Conservation (phyloP, 2,888 invertebrate species). For the Phanerotoma sp. region DNA sequence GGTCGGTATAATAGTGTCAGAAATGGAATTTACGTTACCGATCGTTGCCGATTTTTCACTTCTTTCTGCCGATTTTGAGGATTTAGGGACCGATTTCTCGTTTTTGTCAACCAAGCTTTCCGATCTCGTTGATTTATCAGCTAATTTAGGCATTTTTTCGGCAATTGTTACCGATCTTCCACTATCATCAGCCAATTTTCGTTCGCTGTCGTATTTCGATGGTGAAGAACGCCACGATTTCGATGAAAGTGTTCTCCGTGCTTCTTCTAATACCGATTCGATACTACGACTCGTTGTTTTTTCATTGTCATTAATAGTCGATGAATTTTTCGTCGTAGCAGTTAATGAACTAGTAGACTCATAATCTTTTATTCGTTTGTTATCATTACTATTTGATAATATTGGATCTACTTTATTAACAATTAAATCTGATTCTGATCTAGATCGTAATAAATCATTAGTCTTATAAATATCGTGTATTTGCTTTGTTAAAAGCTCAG, state of each 20-base stretch:
- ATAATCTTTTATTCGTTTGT: conserved; percentile 6
- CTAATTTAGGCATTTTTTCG: too few relatives aligned
- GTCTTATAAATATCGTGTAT: conserved; percentile 53
- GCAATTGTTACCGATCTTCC: too few relatives aligned
- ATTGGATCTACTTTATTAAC: conserved; percentile 16
- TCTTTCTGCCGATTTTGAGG: not conserved
- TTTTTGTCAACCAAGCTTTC: too few relatives aligned
- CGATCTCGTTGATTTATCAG: too few relatives aligned
- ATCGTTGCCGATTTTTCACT: not conserved
- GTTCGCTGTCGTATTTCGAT: too few relatives aligned
- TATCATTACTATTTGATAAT: not conserved
- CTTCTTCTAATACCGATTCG: conserved; percentile 38
- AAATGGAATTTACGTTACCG: not conserved
- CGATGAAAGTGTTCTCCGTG: conserved; percentile 15
- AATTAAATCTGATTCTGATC: conserved; percentile 51
- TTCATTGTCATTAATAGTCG: conserved; percentile 5
- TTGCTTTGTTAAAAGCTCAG: conserved; percentile 53
- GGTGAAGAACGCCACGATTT: too few relatives aligned
- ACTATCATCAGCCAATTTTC: too few relatives aligned
- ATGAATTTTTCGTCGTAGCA: conserved; percentile 24
- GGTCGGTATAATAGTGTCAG: too few relatives aligned
- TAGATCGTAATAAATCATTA: conserved; percentile 49
- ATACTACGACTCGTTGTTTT: conserved; percentile 32
- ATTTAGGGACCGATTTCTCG: too few relatives aligned
- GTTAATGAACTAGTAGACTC: conserved; percentile 28